phyloP scores from a whole-genome alignment of 1,140 invertebrate species.

The Drosophila triauraria region DNA sequence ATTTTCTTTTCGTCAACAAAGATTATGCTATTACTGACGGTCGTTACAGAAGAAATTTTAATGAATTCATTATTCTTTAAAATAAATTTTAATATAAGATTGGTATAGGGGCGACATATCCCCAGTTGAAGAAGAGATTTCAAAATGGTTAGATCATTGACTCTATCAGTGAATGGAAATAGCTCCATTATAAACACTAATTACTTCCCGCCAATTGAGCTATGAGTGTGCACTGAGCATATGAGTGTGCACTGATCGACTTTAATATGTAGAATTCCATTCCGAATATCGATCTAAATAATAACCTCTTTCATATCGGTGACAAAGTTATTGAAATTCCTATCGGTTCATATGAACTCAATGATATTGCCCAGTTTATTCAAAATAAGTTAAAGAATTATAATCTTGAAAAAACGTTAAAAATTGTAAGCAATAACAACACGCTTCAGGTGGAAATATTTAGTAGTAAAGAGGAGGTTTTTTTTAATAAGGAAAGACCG shows the following conservation, averaged over 20 bases:
- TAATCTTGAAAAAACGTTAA: neutral
- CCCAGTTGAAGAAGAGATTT: conserved; percentile 9
- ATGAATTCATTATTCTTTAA: too few relatives aligned
- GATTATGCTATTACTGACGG: too few relatives aligned
- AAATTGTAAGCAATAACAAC: conserved; percentile 1
- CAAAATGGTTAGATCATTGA: conserved; percentile 59
- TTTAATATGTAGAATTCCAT: conserved; percentile 80
- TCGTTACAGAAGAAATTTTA: too few relatives aligned
- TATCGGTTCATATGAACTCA: conserved; percentile 76
- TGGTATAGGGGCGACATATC: too few relatives aligned
- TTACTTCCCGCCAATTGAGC: conserved; percentile 57
- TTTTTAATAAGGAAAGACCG: conserved; percentile 1
- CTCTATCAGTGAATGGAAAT: conserved; percentile 38
- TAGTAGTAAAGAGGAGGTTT: neutral
- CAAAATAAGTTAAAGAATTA: neutral
- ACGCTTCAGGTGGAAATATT: conserved; percentile 10
- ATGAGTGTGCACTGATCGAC: conserved; percentile 69
- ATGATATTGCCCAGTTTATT: conserved; percentile 44
- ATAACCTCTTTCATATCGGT: conserved; percentile 79
- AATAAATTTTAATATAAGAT: too few relatives aligned
- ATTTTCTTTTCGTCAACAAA: too few relatives aligned
- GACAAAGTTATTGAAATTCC: conserved; percentile 68
- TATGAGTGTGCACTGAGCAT: too few relatives aligned
- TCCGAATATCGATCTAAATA: conserved; percentile 71
- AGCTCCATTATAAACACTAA: conserved; percentile 27